Evolutionary conservation across 37 sponge, comb jelly and placozoan genomes (phyloP), one percentile per base, ranked within the genome.

Genomic region (Petrosia ficiformis): DNA sequence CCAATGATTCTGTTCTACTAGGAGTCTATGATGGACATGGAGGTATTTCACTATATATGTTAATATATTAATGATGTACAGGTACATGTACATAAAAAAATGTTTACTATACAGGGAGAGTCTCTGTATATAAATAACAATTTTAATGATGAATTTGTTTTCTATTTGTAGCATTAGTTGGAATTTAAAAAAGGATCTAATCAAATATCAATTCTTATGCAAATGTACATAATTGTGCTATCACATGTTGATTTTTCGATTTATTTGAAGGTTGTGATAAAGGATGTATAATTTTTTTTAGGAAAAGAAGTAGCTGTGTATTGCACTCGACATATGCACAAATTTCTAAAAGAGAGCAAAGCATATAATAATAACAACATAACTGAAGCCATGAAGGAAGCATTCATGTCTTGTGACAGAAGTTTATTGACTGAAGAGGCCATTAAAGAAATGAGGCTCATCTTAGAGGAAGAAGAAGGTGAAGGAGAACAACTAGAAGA

Each of bases 11-110:
- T 0, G 79, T 89, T 43, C 71, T 92, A 11, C 87, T 95, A 65
- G 92, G 83, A 34, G 96, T 95, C 32, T 95, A 77, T 71, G 96
- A 95, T 65, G 96, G 96, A 35, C 94, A 93, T 69, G 94, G 94
- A 26, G 94, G 94, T 89, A 41, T 73, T 66, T 34, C 58, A 39
- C 1, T 28, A 1, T 65, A 74, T n/a, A n/a, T n/a, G n/a, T n/a
- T n/a, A 14, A 19, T 48, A 19, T 19, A 14, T 19, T 48, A 14
- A 14, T 48, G 14, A 48, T 14, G 54, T 48, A 48, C 54, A 48
- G 8, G 14, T 48, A 48, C 54, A 48, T 48, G 54, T 48, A 8
- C 54, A 19, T 48, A 48, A 48, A 14, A 48, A n/a, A n/a, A n/a
- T n/a, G n/a, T n/a, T n/a, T n/a, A n/a, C n/a, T n/a, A n/a, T n/a